Evolutionary conservation across 2,797 vertebrate species (phyloP).

Genomic region (Channallabes apus): DNA sequence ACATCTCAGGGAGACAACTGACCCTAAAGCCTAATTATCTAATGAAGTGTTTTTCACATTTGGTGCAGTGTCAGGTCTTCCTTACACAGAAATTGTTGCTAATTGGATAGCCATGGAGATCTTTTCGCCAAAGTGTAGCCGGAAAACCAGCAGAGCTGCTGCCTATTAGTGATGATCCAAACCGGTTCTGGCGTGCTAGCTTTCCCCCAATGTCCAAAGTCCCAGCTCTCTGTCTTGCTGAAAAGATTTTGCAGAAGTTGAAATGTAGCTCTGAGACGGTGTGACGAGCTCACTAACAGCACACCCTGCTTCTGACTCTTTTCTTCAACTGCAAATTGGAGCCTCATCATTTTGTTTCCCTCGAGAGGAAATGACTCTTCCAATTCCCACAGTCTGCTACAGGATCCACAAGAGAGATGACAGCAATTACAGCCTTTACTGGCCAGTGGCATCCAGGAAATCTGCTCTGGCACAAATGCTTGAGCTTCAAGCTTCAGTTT

Average conservation of each 20-base stretch:
- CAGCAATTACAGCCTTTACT: constrained; percentile 66
- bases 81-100: constrained; percentile 26
- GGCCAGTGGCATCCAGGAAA: constrained; percentile 48
- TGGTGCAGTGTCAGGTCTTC: constrained; percentile 32
- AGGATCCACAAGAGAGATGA: constrained; percentile 55
- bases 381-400: constrained; percentile 68
- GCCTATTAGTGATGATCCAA: constrained; percentile 39
- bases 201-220: constrained; percentile 12
- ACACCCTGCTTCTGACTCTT: constrained; percentile 37
- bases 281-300: constrained; percentile 45
- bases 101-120: constrained; percentile 40
- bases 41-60: constrained; percentile 59
- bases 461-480: constrained; percentile 60
- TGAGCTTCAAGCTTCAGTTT: constrained; percentile 36
- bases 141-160: constrained; percentile 10
- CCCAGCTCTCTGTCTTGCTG: constrained; percentile 23
- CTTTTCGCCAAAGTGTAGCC: constrained; percentile 16
- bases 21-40: constrained; percentile 67
- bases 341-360: constrained; percentile 69
- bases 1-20: constrained; percentile 60
- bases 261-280: constrained; percentile 65
- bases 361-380: constrained; percentile 73
- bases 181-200: constrained; percentile 6
- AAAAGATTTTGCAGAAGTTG: constrained; percentile 52
- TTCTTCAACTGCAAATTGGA: constrained; percentile 59